phyloP scores from a whole-genome alignment of 2,888 invertebrate genomes.

The Operophtera brumata region DNA sequence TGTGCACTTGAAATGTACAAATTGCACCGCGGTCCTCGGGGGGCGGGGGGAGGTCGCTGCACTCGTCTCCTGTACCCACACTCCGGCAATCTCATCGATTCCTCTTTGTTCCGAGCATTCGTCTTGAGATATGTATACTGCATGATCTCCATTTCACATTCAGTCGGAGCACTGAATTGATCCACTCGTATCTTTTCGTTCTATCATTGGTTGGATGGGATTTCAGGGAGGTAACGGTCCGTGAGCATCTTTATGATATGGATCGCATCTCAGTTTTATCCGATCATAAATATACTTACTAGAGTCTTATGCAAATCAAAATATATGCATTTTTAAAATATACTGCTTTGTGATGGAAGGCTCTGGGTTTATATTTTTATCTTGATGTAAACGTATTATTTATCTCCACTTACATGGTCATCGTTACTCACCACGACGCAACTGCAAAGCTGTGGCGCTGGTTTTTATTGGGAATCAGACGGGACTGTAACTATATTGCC shows the following conservation, averaged over 20 bases:
- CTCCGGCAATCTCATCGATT: slow-evolving; percentile 72
- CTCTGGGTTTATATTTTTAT: slow-evolving; percentile 3
- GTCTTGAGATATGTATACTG: slow-evolving; percentile 69
- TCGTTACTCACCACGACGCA: slow-evolving; percentile 27
- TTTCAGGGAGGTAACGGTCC: slow-evolving; percentile 8
- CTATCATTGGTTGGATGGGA: slow-evolving; percentile 15
- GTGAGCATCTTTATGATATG: slow-evolving; percentile 5
- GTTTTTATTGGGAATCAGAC: slow-evolving; percentile 22
- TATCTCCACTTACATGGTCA: slow-evolving; percentile 24
- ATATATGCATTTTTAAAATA: neutral
- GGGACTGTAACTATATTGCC: slow-evolving; percentile 15
- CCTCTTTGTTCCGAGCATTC: slow-evolving; percentile 77
- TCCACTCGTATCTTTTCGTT: slow-evolving; percentile 42
- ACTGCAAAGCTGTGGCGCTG: slow-evolving; percentile 18
- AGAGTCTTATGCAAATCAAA: neutral
- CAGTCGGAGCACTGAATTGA: slow-evolving; percentile 50
- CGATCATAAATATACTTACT: neutral
- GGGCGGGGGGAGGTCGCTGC: slow-evolving; percentile 71
- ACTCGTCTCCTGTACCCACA: slow-evolving; percentile 64
- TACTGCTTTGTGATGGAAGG: neutral
- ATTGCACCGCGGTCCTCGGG: slow-evolving; percentile 73
- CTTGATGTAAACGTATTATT: slow-evolving; percentile 19
- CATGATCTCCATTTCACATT: slow-evolving; percentile 74
- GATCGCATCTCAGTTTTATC: slow-evolving; percentile 4
- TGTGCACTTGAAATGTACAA: slow-evolving; percentile 81